Conservation (phyloP, 2,888 invertebrate genomes). For the Corythucha ciliata region DNA sequence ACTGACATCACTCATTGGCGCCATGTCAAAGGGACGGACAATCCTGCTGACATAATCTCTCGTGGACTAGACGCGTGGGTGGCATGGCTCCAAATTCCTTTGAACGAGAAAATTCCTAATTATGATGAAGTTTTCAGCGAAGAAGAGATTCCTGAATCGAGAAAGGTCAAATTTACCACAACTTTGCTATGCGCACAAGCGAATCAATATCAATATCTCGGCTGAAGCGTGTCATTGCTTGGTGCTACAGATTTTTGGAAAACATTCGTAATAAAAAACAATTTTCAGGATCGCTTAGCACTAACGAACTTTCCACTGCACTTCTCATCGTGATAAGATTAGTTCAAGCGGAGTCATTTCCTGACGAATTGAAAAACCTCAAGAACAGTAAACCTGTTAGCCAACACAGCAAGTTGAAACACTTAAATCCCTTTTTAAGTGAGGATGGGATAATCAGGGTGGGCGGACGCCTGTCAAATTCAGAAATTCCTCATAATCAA, state of each 20-base stretch:
- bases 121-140: not conserved
- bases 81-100: conserved; percentile 13
- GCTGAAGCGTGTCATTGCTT: not conserved
- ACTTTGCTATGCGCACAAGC: not conserved
- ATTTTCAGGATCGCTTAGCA: not conserved
- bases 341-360: not conserved
- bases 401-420: not conserved
- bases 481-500: not conserved
- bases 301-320: not conserved
- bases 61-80: conserved; percentile 10
- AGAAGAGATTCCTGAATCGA: not conserved
- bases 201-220: not conserved
- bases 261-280: not conserved
- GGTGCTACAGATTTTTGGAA: not conserved
- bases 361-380: not conserved
- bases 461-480: conserved; percentile 10
- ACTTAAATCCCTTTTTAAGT: conserved; percentile 13
- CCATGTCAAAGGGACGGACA: conserved; percentile 5
- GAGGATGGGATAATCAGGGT: conserved; percentile 7
- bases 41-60: conserved; percentile 21
- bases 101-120: no score
- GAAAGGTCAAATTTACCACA: not conserved
- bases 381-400: no score
- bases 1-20: conserved; percentile 13
- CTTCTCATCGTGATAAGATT: not conserved